Evolutionary conservation across 2,113 vertebrate genomes (phyloP).

Genomic region (Oenanthe oenanthe): DNA sequence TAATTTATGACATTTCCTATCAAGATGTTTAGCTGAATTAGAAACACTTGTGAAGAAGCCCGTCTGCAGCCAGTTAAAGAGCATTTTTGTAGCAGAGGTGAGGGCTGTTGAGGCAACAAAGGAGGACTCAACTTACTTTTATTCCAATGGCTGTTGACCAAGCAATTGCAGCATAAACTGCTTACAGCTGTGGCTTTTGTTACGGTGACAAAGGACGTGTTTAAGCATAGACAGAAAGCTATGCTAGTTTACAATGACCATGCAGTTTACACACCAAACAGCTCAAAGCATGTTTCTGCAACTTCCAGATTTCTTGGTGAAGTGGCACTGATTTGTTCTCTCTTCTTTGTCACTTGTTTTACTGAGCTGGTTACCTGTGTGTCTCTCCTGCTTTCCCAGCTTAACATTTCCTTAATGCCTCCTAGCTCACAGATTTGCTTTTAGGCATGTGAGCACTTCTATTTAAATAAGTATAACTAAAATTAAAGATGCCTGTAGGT

Average conservation of each 20-base stretch:
- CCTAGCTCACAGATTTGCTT: not conserved
- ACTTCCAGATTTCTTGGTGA: not conserved
- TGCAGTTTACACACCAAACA: slow-evolving; percentile 67
- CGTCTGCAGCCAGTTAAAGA: slow-evolving; percentile 61
- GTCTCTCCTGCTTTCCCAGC: not conserved
- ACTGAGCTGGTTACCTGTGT: not conserved
- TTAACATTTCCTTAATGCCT: not conserved
- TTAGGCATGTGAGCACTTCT: not conserved
- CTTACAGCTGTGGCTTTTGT: slow-evolving; percentile 69
- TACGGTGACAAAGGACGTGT: slow-evolving; percentile 62
- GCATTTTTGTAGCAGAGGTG: slow-evolving; percentile 48
- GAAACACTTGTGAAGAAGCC: slow-evolving; percentile 76
- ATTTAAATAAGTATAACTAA: not conserved
- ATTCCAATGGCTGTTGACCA: slow-evolving; percentile 65
- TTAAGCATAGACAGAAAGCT: slow-evolving; percentile 72
- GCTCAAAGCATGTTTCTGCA: slow-evolving; percentile 41
- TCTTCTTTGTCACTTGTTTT: not conserved
- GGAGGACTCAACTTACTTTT: slow-evolving; percentile 31
- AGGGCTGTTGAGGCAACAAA: slow-evolving; percentile 25
- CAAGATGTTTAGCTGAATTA: slow-evolving; percentile 79
- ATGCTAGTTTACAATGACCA: slow-evolving; percentile 27
- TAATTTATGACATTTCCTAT: slow-evolving; percentile 80
- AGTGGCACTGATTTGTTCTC: not conserved
- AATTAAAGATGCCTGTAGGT: rapidly evolving
- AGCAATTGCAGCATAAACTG: slow-evolving; percentile 71